Conservation (phyloP, 2,113 vertebrate genomes). For the Tragelaphus buxtoni region DNA sequence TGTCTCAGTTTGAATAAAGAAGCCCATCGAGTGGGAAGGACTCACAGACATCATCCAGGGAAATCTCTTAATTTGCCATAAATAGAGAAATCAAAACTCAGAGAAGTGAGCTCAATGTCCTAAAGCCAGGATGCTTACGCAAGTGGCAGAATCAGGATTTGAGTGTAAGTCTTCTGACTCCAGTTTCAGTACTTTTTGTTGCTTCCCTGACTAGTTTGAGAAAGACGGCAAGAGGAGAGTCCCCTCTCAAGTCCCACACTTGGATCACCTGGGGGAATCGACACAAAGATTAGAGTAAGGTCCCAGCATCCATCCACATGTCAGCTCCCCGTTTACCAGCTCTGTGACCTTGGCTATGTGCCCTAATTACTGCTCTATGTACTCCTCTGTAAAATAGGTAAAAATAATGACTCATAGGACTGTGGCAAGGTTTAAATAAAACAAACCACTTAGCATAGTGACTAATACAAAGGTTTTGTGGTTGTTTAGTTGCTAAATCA, state of each 20-base stretch:
- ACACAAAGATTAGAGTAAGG: neutral
- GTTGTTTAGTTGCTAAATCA: neutral
- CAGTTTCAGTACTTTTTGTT: neutral
- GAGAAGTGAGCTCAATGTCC: neutral
- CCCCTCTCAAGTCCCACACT: neutral
- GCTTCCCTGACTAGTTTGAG: neutral
- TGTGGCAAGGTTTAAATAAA: neutral
- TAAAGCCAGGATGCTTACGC: fast-evolving
- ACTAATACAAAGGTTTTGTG: neutral
- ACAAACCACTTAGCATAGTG: neutral
- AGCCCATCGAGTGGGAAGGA: neutral
- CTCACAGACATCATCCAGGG: neutral
- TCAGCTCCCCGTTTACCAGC: neutral
- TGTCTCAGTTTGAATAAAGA: neutral
- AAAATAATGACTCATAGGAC: neutral
- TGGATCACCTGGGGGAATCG: neutral
- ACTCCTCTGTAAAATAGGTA: neutral
- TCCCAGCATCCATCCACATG: neutral
- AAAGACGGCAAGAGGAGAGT: neutral
- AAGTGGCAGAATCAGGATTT: neutral
- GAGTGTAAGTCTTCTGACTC: neutral
- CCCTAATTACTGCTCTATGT: neutral
- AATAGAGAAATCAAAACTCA: neutral
- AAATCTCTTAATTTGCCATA: neutral
- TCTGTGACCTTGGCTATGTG: neutral